phyloP scores from a whole-genome alignment of 2,113 vertebrate genomes.

The Balaeniceps rex region DNA sequence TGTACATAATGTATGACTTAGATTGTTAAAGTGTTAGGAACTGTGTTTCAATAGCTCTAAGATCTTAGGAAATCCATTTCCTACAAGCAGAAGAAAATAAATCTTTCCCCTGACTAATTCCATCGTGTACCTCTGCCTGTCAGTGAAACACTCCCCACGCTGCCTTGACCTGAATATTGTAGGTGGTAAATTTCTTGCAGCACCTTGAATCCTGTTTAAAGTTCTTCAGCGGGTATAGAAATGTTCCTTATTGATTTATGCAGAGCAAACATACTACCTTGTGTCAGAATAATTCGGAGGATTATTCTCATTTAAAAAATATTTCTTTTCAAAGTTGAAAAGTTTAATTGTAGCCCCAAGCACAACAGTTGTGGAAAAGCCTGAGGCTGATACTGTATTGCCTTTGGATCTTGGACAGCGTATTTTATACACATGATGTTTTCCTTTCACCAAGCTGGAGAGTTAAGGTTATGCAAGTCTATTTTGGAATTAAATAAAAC shows the following conservation, averaged over 20 bases:
- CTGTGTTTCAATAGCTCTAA: not conserved
- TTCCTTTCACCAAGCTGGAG: not conserved
- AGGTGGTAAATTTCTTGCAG: not conserved
- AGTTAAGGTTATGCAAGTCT: not conserved
- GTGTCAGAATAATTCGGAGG: not conserved
- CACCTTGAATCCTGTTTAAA: not conserved
- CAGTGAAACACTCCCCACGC: not conserved
- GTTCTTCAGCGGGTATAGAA: not conserved
- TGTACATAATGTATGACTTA: not conserved
- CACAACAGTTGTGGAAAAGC: slow-evolving; percentile 10
- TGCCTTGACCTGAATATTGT: not conserved
- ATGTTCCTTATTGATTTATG: not conserved
- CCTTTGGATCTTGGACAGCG: not conserved
- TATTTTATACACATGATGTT: not conserved
- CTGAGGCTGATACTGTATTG: not conserved
- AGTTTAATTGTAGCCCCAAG: slow-evolving; percentile 35
- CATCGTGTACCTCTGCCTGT: not conserved
- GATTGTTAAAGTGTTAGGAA: not conserved
- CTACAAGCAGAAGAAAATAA: not conserved
- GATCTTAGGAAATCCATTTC: not conserved
- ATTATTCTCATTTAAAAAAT: not conserved
- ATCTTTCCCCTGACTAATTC: not conserved
- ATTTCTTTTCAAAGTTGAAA: slow-evolving; percentile 22
- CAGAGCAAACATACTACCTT: not conserved
- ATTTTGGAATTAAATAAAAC: not conserved